These are phyloP conservation scores for Condylostylus longicornis DNA, from an alignment of 1,140 invertebrate species.

Conservation along the genomic window DNA sequence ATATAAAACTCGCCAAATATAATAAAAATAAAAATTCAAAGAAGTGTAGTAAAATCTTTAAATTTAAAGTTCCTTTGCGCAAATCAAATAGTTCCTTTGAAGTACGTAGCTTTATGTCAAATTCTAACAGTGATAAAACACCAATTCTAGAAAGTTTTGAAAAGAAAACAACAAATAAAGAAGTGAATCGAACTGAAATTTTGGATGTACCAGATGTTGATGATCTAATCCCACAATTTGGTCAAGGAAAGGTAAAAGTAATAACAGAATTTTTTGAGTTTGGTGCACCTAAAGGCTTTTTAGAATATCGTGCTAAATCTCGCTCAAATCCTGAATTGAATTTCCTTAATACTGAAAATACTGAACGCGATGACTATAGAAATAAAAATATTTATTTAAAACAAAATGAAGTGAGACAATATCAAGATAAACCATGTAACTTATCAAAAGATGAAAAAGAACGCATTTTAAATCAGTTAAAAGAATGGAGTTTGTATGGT, in stretches of 20 bases:
- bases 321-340: too few relatives aligned
- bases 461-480: conserved; percentile 37
- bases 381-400: too few relatives aligned
- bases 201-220: too few relatives aligned
- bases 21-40: neutral
- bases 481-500: conserved; percentile 37
- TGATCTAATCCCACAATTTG: too few relatives aligned
- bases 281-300: conserved; percentile 1
- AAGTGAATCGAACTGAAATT: too few relatives aligned
- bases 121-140: neutral
- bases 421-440: conserved; percentile 21
- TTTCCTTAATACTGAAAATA: too few relatives aligned
- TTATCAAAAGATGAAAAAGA: conserved; percentile 35
- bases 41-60: too few relatives aligned
- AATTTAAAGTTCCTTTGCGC: neutral
- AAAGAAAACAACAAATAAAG: too few relatives aligned
- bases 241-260: conserved; percentile 33
- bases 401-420: conserved; percentile 8
- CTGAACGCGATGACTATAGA: too few relatives aligned
- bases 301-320: too few relatives aligned
- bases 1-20: too few relatives aligned
- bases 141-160: too few relatives aligned
- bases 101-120: neutral
- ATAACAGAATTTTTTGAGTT: conserved; percentile 43
- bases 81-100: conserved; percentile 1